Evolutionary conservation across 2,113 vertebrate species (phyloP).

Genomic region (Melanerpes aurifrons): DNA sequence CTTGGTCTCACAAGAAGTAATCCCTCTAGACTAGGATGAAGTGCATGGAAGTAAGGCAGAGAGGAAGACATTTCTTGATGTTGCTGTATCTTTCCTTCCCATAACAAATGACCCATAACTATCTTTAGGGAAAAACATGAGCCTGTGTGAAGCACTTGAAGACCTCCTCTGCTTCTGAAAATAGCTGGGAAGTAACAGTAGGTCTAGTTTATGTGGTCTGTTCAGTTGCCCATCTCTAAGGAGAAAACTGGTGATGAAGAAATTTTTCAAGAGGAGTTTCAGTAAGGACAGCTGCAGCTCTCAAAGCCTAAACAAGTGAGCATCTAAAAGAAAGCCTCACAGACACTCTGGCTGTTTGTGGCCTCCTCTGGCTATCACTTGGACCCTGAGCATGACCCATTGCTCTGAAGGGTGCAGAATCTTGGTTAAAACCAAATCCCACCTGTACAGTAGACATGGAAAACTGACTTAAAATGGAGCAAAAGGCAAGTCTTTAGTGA

Average conservation of each 20-base stretch:
- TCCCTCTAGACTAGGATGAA: background rate
- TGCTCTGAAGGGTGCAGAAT: background rate
- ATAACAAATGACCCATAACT: background rate
- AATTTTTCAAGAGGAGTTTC: background rate
- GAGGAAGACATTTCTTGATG: background rate
- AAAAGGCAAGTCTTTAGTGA: background rate
- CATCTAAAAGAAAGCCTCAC: background rate
- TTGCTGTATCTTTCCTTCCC: background rate
- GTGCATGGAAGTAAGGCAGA: background rate
- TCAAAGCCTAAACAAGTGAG: background rate
- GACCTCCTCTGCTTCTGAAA: background rate
- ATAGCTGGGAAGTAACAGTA: background rate
- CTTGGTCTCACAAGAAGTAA: background rate
- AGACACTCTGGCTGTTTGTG: fast-evolving
- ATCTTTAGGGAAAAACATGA: background rate
- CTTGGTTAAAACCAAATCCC: background rate
- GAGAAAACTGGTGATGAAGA: background rate
- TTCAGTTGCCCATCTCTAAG: background rate
- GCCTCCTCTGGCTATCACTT: background rate
- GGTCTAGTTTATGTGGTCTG: background rate
- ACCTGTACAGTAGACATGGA: background rate
- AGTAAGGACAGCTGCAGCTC: background rate
- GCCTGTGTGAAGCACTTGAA: background rate
- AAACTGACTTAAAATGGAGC: background rate
- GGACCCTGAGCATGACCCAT: background rate